Conservation (phyloP, 2,113 vertebrate species). For the Ophiodon elongatus region DNA sequence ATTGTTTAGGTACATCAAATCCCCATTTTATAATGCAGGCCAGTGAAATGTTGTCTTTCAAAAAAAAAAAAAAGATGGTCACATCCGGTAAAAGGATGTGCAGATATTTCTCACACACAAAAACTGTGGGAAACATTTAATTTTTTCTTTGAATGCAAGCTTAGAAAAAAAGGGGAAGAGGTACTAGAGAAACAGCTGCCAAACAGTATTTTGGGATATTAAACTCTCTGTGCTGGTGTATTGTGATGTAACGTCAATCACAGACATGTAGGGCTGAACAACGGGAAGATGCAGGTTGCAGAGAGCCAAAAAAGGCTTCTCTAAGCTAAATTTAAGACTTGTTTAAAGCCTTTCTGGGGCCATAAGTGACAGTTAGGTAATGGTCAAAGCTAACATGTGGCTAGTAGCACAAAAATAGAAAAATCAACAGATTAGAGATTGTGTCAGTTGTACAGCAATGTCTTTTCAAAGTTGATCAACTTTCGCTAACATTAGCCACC, state of each 20-base stretch:
- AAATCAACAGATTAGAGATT: not conserved
- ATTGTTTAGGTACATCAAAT: not conserved
- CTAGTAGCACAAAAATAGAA: not conserved
- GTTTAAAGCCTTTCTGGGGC: not conserved
- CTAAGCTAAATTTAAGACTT: not conserved
- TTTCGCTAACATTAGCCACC: not conserved
- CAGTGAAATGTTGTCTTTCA: not conserved
- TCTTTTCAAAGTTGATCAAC: not conserved
- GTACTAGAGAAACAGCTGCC: constrained; percentile 40
- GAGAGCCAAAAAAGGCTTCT: not conserved
- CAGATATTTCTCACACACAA: not conserved
- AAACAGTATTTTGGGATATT: not conserved
- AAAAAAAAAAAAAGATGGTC: not conserved
- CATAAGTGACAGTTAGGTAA: not conserved
- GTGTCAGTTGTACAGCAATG: not conserved
- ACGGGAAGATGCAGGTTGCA: not conserved
- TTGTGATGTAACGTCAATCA: not conserved
- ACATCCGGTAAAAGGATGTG: constrained; percentile 7
- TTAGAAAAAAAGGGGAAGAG: constrained; percentile 45
- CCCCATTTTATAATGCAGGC: constrained; percentile 6
- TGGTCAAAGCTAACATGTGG: not conserved
- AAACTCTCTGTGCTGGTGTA: not conserved
- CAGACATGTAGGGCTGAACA: not conserved
- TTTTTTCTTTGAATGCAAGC: constrained; percentile 32
- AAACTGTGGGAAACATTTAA: not conserved